Base-by-base conservation (phyloP, 2,888 invertebrate species). In the Linyphia triangularis region DNA sequence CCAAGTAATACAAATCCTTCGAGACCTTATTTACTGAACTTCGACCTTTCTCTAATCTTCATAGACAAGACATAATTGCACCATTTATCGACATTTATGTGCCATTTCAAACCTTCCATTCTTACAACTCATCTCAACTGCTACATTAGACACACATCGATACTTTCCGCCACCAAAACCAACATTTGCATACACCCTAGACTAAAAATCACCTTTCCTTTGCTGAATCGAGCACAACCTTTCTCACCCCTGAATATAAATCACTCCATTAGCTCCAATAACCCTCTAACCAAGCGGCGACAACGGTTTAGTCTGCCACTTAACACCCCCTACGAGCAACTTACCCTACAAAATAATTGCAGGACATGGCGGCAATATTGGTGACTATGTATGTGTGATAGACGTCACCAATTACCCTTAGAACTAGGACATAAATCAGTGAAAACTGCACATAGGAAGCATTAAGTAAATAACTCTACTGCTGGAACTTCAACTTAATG, bases 381-480 rank as follows among this genome's bases (percentile, higher is more conserved):
- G 72, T 61, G 61, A 75, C 63, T 65, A 0, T 24, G 81, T 37
- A 70, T 19, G 70, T 28, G 70, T 81, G 81, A 81, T 81, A 26
- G 81, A 81, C 59, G 69, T 30, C 59, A 7, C 65, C 69, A 70
- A 81, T 81, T 81, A 81, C 69, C 59, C 59, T 37, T 37, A 70
- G 57, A 57, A 33, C 22, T 69, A n/a, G 30, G 13, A 16, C 65
- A 81, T 81, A 81, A 81, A 81, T 81, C 81, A 70, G 37, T 9
- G 19, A 33, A 59, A 81, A 81, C 69, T 81, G 30, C 57, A 33
- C 57, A 33, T 57, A n/a, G 30, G 70, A 70, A 61, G 69, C 81
- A 81, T 81, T 81, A 81, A 81, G 70, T 81, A 81, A 81, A 81
- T 81, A 81, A 59, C 70, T 69, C 59, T 69, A 51, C 59, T 57